Evolutionary conservation across 2,113 vertebrate genomes (phyloP), one percentile per base, ranked within the genome.

Genomic region (Ascaphus truei): DNA sequence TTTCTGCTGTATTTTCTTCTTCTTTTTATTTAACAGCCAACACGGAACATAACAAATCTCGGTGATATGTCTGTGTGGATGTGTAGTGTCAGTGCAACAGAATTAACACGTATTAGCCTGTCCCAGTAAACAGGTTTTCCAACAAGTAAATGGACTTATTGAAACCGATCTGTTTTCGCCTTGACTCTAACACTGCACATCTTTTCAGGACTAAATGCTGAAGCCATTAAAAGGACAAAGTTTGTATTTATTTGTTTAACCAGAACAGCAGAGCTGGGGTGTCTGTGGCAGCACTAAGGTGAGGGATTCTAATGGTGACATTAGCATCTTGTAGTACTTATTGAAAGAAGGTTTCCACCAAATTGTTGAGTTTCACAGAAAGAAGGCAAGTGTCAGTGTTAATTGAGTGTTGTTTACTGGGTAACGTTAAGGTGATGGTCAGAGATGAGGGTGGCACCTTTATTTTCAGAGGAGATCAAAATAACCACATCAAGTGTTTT

Each of bases 321-420:
- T 5, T 2, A 10, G 8, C n/a, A 7, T 45, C 27, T 4, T 26
- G 8, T 10, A 30, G 10, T 43, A 62, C 4, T 3, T 43, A 29
- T 18, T 47, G 41, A 47, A 23, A 50, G 41, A 26, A 48, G 7
- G 20, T 27, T 48, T 27, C 23, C 51, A 26, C 23, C 23, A 45
- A 37, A 26, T 26, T 45, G 26, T 22, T 25, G 33, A 12, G 30
- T 33, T 34, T 33, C 26, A 8, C 7, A 5, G 5, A 60, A 20
- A 18, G 13, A 25, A 10, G 41, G 31, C 29, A 51, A 43, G 56
- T 61, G 56, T 60, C 45, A 69, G 20, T 29, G 45, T 26, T 33
- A 61, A 61, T 61, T 33, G 56, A 30, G 27, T 34, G 47, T 57
- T 48, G 56, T 61, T 69, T 60, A 50, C 7, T 48, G n/a, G n/a